phyloP scores from a whole-genome alignment of 2,113 vertebrate genomes.

The Climacteris rufus region DNA sequence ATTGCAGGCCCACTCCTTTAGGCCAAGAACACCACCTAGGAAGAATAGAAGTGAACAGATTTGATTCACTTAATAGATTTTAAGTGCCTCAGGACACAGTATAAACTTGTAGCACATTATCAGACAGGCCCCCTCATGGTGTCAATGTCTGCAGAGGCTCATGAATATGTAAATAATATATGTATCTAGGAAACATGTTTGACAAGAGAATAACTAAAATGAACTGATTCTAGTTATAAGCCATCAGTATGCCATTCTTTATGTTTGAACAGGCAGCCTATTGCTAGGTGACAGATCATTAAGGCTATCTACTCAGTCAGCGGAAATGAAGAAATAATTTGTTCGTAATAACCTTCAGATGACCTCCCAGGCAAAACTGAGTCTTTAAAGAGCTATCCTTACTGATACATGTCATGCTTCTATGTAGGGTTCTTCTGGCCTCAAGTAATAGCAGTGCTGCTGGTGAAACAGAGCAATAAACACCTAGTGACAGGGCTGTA shows the following conservation, averaged over 20 bases:
- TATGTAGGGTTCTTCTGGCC: slow-evolving; percentile 53
- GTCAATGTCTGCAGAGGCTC: slow-evolving; percentile 65
- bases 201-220: slow-evolving; percentile 80
- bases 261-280: slow-evolving; percentile 80
- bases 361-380: slow-evolving; percentile 78
- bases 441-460: slow-evolving; percentile 65
- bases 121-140: slow-evolving; percentile 67
- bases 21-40: slow-evolving; percentile 36
- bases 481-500: slow-evolving; percentile 76
- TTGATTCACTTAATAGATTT: slow-evolving; percentile 73
- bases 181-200: slow-evolving; percentile 78
- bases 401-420: slow-evolving; percentile 63
- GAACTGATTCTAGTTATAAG: slow-evolving; percentile 78
- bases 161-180: slow-evolving; percentile 80
- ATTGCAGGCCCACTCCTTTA: slow-evolving; percentile 17
- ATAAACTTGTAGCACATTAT: slow-evolving; percentile 78
- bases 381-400: slow-evolving; percentile 74
- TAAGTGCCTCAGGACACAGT: slow-evolving; percentile 72
- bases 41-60: slow-evolving; percentile 53
- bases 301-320: slow-evolving; percentile 80
- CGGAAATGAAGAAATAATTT: slow-evolving; percentile 84
- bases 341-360: slow-evolving; percentile 80
- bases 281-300: slow-evolving; percentile 85
- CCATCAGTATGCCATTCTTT: slow-evolving; percentile 78
- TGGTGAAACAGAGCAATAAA: slow-evolving; percentile 81